These are phyloP conservation scores for Caenorhabditis brenneri DNA, from an alignment of 1,140 invertebrate species.

Conservation along the genomic window DNA sequence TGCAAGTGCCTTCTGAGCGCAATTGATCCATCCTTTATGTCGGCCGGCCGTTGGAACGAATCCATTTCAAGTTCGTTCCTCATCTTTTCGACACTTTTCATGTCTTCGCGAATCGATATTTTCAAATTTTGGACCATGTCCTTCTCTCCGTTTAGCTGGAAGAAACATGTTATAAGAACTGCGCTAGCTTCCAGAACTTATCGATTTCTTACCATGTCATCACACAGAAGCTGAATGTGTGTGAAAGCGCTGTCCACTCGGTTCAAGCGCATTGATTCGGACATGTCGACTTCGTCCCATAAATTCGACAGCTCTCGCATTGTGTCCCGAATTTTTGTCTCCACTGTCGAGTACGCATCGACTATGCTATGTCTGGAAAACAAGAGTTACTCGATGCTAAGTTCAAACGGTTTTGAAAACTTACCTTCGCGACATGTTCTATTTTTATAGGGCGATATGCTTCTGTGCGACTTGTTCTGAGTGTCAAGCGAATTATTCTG, in stretches of 20 bases:
- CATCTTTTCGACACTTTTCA: background rate
- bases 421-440: background rate
- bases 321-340: background rate
- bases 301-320: background rate
- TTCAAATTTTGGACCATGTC: background rate
- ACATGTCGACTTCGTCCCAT: constrained; percentile 25
- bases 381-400: background rate
- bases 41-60: background rate
- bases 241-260: background rate
- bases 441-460: background rate
- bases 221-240: background rate
- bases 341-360: background rate
- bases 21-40: constrained; percentile 21
- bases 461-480: too few species aligned
- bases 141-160: background rate
- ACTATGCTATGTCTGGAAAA: constrained; percentile 5
- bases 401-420: background rate
- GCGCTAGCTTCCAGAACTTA: background rate
- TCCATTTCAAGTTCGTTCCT: background rate
- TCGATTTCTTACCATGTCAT: constrained; percentile 3
- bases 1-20: background rate
- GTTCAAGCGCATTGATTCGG: background rate
- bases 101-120: background rate
- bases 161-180: background rate
- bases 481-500: too few species aligned